Evolutionary conservation across 2,113 vertebrate genomes (phyloP).

Genomic region (Thinocorus orbignyianus): DNA sequence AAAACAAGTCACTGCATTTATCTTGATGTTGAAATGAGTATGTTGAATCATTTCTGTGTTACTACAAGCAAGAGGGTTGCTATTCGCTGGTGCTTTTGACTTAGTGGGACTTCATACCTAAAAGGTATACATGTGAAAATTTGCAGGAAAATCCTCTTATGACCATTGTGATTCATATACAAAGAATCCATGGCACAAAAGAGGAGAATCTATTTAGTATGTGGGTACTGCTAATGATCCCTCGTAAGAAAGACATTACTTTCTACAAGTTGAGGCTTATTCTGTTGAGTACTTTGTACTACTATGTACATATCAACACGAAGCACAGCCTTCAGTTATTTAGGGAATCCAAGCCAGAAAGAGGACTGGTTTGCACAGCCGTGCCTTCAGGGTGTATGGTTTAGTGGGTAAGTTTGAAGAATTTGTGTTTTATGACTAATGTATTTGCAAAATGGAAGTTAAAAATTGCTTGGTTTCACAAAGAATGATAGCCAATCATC

Average conservation of each 20-base stretch:
- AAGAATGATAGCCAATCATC: not conserved
- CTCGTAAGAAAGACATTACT: not conserved
- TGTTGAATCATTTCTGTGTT: not conserved
- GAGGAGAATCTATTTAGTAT: not conserved
- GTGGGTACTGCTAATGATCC: not conserved
- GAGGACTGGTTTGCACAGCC: not conserved
- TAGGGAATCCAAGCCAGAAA: not conserved
- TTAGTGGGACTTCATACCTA: not conserved
- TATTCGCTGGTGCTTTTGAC: not conserved
- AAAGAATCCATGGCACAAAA: not conserved
- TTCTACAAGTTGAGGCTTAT: not conserved
- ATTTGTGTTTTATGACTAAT: not conserved
- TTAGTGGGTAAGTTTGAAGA: not conserved
- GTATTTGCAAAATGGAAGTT: not conserved
- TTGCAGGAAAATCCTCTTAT: not conserved
- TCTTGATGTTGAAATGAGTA: not conserved
- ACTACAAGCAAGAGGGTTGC: not conserved
- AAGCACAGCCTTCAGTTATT: not conserved
- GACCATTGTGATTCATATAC: not conserved
- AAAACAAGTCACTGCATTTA: not conserved
- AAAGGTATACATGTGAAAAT: not conserved
- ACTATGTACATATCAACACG: not conserved
- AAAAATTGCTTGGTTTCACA: slow-evolving; percentile 4
- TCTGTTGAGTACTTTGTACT: not conserved
- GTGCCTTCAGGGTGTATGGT: not conserved